Evolutionary conservation across 2,888 invertebrate genomes (phyloP), one percentile per base, ranked within the genome.

Genomic region (Drosophila melanosoma): DNA sequence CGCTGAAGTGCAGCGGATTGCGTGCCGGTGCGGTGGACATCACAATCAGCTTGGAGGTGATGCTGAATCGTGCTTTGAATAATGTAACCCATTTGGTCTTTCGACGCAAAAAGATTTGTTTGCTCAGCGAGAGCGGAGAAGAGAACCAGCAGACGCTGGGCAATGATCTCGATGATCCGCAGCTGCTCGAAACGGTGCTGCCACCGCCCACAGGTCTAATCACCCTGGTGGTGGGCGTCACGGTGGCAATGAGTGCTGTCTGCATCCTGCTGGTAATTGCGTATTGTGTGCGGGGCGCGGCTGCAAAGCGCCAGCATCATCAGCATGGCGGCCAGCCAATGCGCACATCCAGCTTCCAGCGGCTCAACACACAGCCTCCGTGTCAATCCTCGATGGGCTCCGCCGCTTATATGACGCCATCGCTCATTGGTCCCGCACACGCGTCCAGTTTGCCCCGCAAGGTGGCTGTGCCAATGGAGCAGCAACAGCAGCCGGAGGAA

Each of bases 11-110:
- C 93, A 96, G 96, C 36, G 97, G 97, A 48, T 94, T 95, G 26
- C 94, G 96, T 79, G 96, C 96, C 69, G 97, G 96, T 4, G 98
- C 98, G 94, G 97, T 98, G 32, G 96, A 97, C 88, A 95, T 98
- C 38, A 95, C 95, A 53, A 96, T 98, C 80, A 95, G 96, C 70
- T 94, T 98, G 85, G 98, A 97, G 93, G 96, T 98, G 69, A 97
- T 97, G 51, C 94, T 96, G 53, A 95, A 96, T 90, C 93, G 94
- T 48, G 93, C 94, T 5, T 88, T 95, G 81, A 94, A 95, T 74
- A 96, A 96, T 91, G 95, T 96, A 23, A 97, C 97, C 3, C 95
- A 95, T 49, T 94, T 98, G 85, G 96, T 96, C 83, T 96, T 98
- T 91, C 95, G 95, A 72, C 94, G 98, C 76, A 96, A 96, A 92